These are phyloP conservation scores for Acleris sparsana DNA, from an alignment of 2,888 invertebrate genomes.

Conservation along the genomic window DNA sequence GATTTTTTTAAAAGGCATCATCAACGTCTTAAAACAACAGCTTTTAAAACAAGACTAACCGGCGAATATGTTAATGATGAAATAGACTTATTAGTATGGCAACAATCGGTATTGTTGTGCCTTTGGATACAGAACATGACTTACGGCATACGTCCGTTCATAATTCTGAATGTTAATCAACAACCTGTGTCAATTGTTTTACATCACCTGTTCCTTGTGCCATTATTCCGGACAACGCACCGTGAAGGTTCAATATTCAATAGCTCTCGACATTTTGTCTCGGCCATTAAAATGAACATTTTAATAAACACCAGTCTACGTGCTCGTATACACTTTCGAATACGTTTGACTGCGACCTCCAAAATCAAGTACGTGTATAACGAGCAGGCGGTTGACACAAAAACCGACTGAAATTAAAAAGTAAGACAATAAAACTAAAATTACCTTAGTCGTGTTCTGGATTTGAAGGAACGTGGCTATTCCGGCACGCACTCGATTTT, in stretches of 20 bases:
- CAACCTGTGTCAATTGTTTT: slow-evolving; percentile 61
- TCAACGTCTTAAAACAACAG: slow-evolving; percentile 6
- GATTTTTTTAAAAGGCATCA: too few relatives aligned
- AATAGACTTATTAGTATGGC: slow-evolving; percentile 52
- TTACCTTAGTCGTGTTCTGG: slow-evolving; percentile 91
- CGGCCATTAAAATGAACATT: slow-evolving; percentile 53
- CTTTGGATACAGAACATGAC: slow-evolving; percentile 39
- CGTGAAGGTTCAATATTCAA: slow-evolving; percentile 65
- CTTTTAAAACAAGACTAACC: slow-evolving; percentile 21
- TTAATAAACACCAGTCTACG: slow-evolving; percentile 58
- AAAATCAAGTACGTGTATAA: slow-evolving; percentile 72
- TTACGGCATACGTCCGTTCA: slow-evolving; percentile 57
- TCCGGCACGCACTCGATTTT: slow-evolving; percentile 96
- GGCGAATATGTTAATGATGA: slow-evolving; percentile 37
- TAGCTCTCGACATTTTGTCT: slow-evolving; percentile 45
- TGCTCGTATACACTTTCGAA: slow-evolving; percentile 70
- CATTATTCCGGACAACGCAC: slow-evolving; percentile 59
- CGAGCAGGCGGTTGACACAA: slow-evolving; percentile 52
- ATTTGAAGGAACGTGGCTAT: slow-evolving; percentile 97
- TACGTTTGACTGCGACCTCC: slow-evolving; percentile 66
- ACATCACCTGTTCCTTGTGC: slow-evolving; percentile 49
- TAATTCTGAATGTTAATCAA: slow-evolving; percentile 67
- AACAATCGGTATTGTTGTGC: slow-evolving; percentile 56
- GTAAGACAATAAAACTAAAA: slow-evolving; percentile 55
- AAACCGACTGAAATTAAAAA: slow-evolving; percentile 55